These are phyloP conservation scores for Mya arenaria DNA, from an alignment of 1,140 invertebrate species.

Conservation along the genomic window DNA sequence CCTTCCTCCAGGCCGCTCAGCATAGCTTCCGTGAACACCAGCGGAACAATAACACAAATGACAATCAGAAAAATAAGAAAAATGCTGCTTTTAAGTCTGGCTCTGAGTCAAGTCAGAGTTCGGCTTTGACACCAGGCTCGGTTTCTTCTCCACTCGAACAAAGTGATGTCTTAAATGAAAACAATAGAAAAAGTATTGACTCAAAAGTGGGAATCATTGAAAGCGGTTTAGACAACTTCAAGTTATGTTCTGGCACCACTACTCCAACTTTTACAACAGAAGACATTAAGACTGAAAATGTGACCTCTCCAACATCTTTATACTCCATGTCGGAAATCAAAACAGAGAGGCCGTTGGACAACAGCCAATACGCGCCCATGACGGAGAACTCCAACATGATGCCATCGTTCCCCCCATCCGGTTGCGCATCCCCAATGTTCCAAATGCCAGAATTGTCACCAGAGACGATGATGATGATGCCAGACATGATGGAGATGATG, in stretches of 20 bases:
- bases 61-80: slow-evolving; percentile 52
- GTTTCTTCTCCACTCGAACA: background rate
- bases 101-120: slow-evolving; percentile 1
- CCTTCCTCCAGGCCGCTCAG: slow-evolving; percentile 73
- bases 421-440: slow-evolving; percentile 34
- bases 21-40: slow-evolving; percentile 76
- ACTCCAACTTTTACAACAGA: background rate
- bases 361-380: slow-evolving; percentile 25
- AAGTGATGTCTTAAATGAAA: slow-evolving; percentile 34
- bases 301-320: background rate
- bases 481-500: slow-evolving; percentile 50
- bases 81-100: slow-evolving; percentile 36
- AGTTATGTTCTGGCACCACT: background rate
- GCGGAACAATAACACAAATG: slow-evolving; percentile 53
- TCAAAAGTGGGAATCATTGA: slow-evolving; percentile 46
- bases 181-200: slow-evolving; percentile 43
- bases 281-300: slow-evolving; percentile 1
- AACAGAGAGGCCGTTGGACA: slow-evolving; percentile 35
- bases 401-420: slow-evolving; percentile 11
- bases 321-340: slow-evolving; percentile 10
- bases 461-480: slow-evolving; percentile 41
- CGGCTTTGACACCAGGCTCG: background rate
- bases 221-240: slow-evolving; percentile 46
- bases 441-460: slow-evolving; percentile 43
- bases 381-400: slow-evolving; percentile 17